A percentile compares a stretch with the other conserved stretches of the same genome.
These are phyloP conservation scores for Brachyalestes nurse DNA, from an alignment of 2,797 vertebrate species.

Conservation along the genomic window DNA sequence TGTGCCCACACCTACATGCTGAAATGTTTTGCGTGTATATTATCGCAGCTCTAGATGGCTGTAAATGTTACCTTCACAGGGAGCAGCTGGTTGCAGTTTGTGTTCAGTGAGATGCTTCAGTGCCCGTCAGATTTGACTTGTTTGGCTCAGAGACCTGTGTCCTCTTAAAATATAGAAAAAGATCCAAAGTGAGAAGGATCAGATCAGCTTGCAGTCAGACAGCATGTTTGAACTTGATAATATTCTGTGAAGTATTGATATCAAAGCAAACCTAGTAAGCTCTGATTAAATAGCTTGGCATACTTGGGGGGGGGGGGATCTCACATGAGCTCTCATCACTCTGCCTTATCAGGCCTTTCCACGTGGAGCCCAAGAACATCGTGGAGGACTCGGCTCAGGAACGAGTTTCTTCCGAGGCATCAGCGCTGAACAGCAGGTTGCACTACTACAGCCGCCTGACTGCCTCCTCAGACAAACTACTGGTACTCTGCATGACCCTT, in stretches of 20 bases:
- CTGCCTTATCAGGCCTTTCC: constrained; percentile 84
- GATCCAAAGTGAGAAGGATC: no score
- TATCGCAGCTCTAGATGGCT: not conserved
- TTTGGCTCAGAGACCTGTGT: not conserved
- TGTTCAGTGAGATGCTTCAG: not conserved
- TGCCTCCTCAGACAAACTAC: constrained; percentile 83
- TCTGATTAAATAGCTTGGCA: not conserved
- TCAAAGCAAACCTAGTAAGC: no score
- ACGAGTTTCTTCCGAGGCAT: constrained; percentile 87
- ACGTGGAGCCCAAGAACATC: constrained; percentile 90
- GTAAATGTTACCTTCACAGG: constrained; percentile 10
- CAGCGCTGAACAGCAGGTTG: constrained; percentile 91
- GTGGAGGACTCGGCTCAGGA: constrained; percentile 76
- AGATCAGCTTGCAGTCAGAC: not conserved
- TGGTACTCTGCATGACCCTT: constrained; percentile 75
- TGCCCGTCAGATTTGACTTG: not conserved
- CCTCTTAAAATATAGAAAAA: no score
- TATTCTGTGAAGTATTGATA: no score
- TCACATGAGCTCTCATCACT: not conserved
- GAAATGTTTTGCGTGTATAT: constrained; percentile 1
- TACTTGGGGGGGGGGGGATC: not conserved
- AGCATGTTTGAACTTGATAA: not conserved
- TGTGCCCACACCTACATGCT: not conserved
- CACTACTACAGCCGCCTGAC: constrained; percentile 91
- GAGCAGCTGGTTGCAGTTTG: constrained; percentile 4